phyloP scores from a whole-genome alignment of 1,140 invertebrate species.

The Euborellia annulipes region DNA sequence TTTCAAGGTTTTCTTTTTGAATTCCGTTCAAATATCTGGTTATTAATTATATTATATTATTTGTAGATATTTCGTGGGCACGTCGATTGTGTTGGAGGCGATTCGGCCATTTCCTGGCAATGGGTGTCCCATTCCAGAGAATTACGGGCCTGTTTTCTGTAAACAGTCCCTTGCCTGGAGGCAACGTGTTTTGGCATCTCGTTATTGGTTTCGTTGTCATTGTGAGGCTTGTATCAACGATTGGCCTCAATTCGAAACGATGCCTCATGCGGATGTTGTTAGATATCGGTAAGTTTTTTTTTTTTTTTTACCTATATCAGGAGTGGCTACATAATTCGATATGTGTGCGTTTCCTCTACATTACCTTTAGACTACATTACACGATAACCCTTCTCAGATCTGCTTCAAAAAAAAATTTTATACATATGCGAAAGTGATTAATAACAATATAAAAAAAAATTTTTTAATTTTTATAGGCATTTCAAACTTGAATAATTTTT shows the following conservation, averaged over 20 bases:
- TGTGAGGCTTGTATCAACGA: conserved; percentile 58
- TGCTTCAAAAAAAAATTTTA: too few species aligned
- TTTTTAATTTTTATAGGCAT: too few species aligned
- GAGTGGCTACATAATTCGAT: too few species aligned
- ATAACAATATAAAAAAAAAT: too few species aligned
- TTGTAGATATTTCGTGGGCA: conserved; percentile 47
- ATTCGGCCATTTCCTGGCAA: conserved; percentile 37
- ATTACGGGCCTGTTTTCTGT: conserved; percentile 71
- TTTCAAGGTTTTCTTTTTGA: conserved; percentile 39
- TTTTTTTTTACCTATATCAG: too few species aligned
- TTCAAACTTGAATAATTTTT: too few species aligned
- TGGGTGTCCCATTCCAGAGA: conserved; percentile 57
- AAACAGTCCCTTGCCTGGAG: conserved; percentile 43
- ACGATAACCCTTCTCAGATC: too few species aligned
- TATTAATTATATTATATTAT: too few species aligned
- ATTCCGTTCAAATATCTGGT: background rate
- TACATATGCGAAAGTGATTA: too few species aligned
- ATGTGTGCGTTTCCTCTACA: too few species aligned
- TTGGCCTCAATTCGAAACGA: conserved; percentile 53
- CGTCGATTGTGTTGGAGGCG: conserved; percentile 51
- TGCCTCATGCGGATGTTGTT: conserved; percentile 29
- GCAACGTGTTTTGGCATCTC: conserved; percentile 41
- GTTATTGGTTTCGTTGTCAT: conserved; percentile 67
- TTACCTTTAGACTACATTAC: too few species aligned
- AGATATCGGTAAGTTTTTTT: background rate